Conservation (phyloP, 2,888 invertebrate species). For the Drosophila kuntzei region DNA sequence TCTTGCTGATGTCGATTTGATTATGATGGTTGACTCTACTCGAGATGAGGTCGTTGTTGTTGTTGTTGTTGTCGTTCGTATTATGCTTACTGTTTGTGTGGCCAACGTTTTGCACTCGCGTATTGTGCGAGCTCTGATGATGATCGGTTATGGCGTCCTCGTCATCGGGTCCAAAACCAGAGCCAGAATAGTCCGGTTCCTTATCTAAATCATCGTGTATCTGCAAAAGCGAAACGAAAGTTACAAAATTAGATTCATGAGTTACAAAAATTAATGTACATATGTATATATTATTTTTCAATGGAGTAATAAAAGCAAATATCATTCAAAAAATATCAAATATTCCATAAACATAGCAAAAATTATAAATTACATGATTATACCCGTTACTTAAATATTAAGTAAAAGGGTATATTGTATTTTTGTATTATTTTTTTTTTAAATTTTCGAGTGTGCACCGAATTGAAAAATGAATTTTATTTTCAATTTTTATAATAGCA, state of each 20-base stretch:
- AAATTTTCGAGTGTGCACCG: no score
- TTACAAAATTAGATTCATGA: background rate
- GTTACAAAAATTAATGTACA: no score
- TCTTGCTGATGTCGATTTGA: slow-evolving; percentile 74
- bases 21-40: slow-evolving; percentile 81
- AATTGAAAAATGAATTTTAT: background rate
- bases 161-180: slow-evolving; percentile 94
- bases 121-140: slow-evolving; percentile 76
- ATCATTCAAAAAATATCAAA: no score
- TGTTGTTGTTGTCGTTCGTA: slow-evolving; percentile 78
- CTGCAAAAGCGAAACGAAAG: slow-evolving; percentile 64
- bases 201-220: slow-evolving; percentile 86
- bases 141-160: slow-evolving; percentile 87
- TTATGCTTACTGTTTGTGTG: slow-evolving; percentile 82
- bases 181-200: slow-evolving; percentile 94
- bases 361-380: no score
- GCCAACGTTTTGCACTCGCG: slow-evolving; percentile 66
- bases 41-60: slow-evolving; percentile 76
- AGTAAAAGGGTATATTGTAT: no score
- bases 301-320: no score
- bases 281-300: no score
- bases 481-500: no score
- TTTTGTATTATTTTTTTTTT: no score
- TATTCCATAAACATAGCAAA: no score
- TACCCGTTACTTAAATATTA: no score